Conservation (phyloP, 2,888 invertebrate species). For the Trichogramma evanescens region DNA sequence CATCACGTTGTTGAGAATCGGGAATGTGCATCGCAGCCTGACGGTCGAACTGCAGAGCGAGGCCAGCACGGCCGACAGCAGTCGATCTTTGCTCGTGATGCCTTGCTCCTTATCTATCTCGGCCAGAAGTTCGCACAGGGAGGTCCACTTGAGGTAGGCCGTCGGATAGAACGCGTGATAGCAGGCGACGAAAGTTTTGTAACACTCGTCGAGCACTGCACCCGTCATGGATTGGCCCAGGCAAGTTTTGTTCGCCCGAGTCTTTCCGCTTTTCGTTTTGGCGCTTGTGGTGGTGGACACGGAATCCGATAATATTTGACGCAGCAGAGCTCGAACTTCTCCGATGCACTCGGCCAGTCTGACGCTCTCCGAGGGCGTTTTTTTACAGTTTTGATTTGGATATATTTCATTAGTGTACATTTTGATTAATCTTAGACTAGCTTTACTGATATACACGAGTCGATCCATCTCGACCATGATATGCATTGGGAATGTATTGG, state of each 20-base stretch:
- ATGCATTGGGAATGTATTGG: slow-evolving; percentile 46
- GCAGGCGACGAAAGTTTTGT: slow-evolving; percentile 82
- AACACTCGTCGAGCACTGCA: slow-evolving; percentile 80
- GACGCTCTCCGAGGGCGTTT: slow-evolving; percentile 61
- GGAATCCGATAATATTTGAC: slow-evolving; percentile 74
- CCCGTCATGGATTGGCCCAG: slow-evolving; percentile 54
- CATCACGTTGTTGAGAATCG: slow-evolving; percentile 54
- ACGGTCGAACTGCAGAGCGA: slow-evolving; percentile 76
- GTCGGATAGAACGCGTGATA: slow-evolving; percentile 96
- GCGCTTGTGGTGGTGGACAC: slow-evolving; percentile 46
- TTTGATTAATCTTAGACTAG: slow-evolving; percentile 72
- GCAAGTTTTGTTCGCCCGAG: slow-evolving; percentile 14
- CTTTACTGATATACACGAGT: slow-evolving; percentile 78
- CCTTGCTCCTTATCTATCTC: slow-evolving; percentile 59
- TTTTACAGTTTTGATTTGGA: slow-evolving; percentile 62
- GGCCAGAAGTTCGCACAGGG: slow-evolving; percentile 75
- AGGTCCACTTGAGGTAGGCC: slow-evolving; percentile 85
- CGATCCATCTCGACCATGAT: slow-evolving; percentile 66
- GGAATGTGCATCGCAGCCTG: slow-evolving; percentile 67
- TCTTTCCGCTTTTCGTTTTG: slow-evolving; percentile 36
- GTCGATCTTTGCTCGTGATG: slow-evolving; percentile 52
- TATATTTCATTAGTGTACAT: slow-evolving; percentile 89
- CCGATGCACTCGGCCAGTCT: slow-evolving; percentile 79
- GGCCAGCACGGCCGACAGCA: slow-evolving; percentile 74
- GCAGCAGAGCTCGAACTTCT: slow-evolving; percentile 73